Percentiles rank a stretch among this genome's conserved stretches.
Conservation (phyloP, 1,140 invertebrate species). For the Meteorus sp. region DNA sequence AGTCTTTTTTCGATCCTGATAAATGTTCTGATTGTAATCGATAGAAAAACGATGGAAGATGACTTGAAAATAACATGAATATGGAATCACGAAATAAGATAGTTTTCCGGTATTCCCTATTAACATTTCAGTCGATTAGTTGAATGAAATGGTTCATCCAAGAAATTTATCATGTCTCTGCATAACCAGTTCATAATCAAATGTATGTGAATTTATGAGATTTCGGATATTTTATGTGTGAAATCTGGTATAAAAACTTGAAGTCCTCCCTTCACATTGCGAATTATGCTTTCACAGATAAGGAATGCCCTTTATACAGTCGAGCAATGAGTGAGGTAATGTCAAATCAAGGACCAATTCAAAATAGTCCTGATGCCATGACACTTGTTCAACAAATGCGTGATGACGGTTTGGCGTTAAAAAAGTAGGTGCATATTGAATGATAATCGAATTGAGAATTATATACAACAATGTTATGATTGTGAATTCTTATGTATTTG, state of each 20-base stretch:
- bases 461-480: slow-evolving; percentile 3
- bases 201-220: no score
- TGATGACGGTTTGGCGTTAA: slow-evolving; percentile 88
- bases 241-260: no score
- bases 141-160: no score
- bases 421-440: slow-evolving; percentile 70
- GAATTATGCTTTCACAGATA: slow-evolving; percentile 61
- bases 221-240: no score
- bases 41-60: slow-evolving; percentile 4
- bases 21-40: no score
- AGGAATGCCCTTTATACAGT: slow-evolving; percentile 92
- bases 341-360: slow-evolving; percentile 49
- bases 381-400: slow-evolving; percentile 87
- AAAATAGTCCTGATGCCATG: slow-evolving; percentile 66
- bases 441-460: no score
- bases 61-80: neutral
- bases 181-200: no score
- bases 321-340: slow-evolving; percentile 70
- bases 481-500: slow-evolving; percentile 4
- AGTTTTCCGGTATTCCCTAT: slow-evolving; percentile 5
- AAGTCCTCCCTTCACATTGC: slow-evolving; percentile 5
- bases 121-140: no score
- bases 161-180: no score
- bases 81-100: neutral
- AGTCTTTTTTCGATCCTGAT: no score